Evolutionary conservation across 2,113 vertebrate genomes (phyloP), one percentile per base, ranked within the genome.

Genomic region (Zosterops borbonicus): DNA sequence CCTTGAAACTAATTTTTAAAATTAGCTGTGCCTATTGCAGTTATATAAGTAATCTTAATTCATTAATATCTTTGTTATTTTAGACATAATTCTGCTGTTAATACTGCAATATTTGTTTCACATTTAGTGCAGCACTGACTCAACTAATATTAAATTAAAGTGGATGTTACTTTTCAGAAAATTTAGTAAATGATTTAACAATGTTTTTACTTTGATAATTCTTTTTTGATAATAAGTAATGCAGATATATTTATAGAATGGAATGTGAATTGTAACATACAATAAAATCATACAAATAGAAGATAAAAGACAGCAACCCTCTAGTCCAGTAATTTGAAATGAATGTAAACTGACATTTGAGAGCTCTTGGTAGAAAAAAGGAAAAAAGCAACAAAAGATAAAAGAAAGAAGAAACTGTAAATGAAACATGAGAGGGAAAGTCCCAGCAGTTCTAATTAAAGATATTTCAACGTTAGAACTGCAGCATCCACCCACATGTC

Each of bases 401-500:
- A 78, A 91, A 84, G 50, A 88, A 69, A 73, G 31, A 65, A 91
- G 75, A 88, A 90, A 80, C 63, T 83, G 73, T 74, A 92, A 87
- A 63, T 46, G 82, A 93, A 93, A 87, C 70, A 87, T 44, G 15
- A 74, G 70, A 79, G 77, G 84, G 81, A 82, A 94, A 85, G 93
- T 95, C 91, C 90, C 87, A 94, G 28, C 82, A 92, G 78, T 83
- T 95, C 89, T 92, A 88, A 94, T 93, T 90, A 96, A 94, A 96
- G 89, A 60, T 68, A 46, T 84, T 95, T 93, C 74, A 69, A 6
- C 0, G 4, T 87, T 91, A 95, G 74, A 94, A 88, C 55, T 83
- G 58, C 83, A 92, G 42, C 82, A 95, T 73, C 91, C 91, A 63
- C 81, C 89, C 94, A 97, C 87, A 68, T 81, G 87, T 87, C 89